phyloP scores from a whole-genome alignment of 2,797 vertebrate species.

The Spinibarbus caldwelli region DNA sequence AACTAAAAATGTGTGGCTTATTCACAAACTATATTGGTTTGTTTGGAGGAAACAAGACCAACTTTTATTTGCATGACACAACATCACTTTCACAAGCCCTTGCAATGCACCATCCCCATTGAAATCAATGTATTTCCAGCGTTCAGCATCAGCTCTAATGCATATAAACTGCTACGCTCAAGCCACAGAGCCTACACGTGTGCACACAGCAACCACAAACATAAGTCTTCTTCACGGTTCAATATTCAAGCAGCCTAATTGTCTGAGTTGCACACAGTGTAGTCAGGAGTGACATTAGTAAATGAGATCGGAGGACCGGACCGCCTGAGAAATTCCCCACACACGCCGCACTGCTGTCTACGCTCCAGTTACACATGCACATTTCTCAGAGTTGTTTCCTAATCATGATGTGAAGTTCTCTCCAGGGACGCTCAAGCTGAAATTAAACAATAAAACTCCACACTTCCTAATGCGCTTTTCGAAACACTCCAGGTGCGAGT shows the following conservation, averaged over 20 bases:
- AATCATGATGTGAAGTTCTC: slow-evolving; percentile 9
- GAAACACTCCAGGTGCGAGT: background rate
- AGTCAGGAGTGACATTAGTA: slow-evolving; percentile 55
- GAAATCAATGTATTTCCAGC: background rate
- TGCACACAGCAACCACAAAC: slow-evolving; percentile 36
- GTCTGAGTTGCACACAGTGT: slow-evolving; percentile 54
- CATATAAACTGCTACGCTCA: background rate
- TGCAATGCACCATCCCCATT: background rate
- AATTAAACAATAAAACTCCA: slow-evolving; percentile 27
- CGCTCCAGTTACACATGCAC: background rate
- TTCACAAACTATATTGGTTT: background rate
- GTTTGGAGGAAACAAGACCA: background rate
- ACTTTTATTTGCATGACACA: background rate
- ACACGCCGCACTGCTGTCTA: background rate
- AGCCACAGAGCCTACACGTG: background rate
- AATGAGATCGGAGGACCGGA: slow-evolving; percentile 33
- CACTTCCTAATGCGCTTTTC: background rate
- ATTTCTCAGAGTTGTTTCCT: slow-evolving; percentile 15
- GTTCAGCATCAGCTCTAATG: background rate
- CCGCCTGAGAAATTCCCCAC: slow-evolving; percentile 11
- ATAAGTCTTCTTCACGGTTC: slow-evolving; percentile 54
- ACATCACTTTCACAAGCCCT: background rate
- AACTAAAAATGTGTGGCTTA: background rate
- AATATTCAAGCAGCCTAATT: slow-evolving; percentile 42
- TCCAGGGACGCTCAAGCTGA: slow-evolving; percentile 8